Conservation (phyloP, 1,140 invertebrate species). For the Myzus persicae region DNA sequence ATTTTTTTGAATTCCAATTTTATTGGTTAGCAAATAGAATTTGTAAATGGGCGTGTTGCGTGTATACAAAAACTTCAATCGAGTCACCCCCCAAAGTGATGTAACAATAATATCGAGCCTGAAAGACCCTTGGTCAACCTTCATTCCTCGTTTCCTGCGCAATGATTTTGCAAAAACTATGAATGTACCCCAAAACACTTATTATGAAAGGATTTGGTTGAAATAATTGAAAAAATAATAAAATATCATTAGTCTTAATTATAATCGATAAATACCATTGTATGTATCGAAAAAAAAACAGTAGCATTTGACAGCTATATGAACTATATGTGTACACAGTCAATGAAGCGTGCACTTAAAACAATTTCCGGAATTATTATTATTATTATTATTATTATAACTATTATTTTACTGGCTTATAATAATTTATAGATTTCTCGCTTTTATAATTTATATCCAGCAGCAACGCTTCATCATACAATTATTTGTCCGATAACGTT, state of each 20-base stretch:
- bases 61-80: background rate
- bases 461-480: slow-evolving; percentile 26
- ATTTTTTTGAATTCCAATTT: background rate
- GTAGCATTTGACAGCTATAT: background rate
- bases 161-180: slow-evolving; percentile 30
- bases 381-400: background rate
- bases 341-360: background rate
- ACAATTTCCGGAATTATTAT: slow-evolving; percentile 39
- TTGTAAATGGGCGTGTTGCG: slow-evolving; percentile 44
- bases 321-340: background rate
- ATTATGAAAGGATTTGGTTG: background rate
- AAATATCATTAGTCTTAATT: background rate
- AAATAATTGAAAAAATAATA: background rate
- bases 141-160: slow-evolving; percentile 13
- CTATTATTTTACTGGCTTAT: background rate
- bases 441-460: background rate
- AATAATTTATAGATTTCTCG: slow-evolving; percentile 9
- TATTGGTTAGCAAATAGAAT: background rate
- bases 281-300: background rate
- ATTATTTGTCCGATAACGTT: background rate
- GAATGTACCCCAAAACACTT: background rate
- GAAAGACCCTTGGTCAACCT: slow-evolving; percentile 26
- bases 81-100: slow-evolving; percentile 1
- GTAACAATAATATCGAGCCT: background rate
- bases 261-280: background rate